Evolutionary conservation across 2,797 vertebrate genomes (phyloP).

Genomic region (Pseudotriccus pelzelni): DNA sequence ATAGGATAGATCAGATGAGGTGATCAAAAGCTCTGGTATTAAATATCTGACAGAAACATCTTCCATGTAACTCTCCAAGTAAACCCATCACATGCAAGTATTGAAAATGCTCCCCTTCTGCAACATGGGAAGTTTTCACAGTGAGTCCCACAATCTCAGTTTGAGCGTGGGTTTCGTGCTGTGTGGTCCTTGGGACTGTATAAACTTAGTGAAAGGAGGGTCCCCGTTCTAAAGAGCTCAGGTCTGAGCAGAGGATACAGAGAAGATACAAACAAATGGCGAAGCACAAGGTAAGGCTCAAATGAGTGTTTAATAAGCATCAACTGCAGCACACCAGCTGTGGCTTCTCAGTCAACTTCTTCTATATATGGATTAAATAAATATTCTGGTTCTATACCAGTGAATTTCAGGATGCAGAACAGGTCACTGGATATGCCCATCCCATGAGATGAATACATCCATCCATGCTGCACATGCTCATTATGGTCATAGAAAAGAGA

Average conservation of each 20-base stretch:
- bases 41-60: background rate
- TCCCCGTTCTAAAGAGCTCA: background rate
- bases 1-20: background rate
- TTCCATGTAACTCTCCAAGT: background rate
- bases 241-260: background rate
- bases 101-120: background rate
- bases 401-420: background rate
- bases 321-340: background rate
- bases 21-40: background rate
- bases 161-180: background rate
- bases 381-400: background rate
- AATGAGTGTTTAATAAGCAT: constrained; percentile 15
- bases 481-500: background rate
- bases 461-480: background rate
- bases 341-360: background rate
- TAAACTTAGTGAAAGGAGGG: background rate
- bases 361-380: background rate
- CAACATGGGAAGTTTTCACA: accelerated
- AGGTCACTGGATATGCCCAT: background rate
- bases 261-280: background rate
- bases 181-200: background rate
- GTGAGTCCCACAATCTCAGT: background rate
- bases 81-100: background rate
- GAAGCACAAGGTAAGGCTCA: background rate
- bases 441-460: background rate